phyloP scores from a whole-genome alignment of 1,140 invertebrate species.

The Dolichoris vasculosae region DNA sequence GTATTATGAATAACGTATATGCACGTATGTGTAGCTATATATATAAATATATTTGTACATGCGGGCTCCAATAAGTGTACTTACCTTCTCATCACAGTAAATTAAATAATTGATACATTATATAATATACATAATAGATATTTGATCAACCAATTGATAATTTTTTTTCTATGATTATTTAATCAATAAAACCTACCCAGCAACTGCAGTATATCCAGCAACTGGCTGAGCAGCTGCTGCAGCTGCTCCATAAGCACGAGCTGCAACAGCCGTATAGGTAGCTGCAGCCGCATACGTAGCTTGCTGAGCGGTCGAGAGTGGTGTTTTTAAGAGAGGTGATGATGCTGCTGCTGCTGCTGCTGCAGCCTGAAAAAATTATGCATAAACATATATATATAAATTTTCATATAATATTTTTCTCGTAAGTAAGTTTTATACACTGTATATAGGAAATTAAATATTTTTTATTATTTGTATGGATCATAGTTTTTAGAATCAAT shows the following conservation, averaged over 20 bases:
- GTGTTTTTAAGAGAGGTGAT: conserved; percentile 81
- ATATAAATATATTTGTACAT: no score
- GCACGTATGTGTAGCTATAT: no score
- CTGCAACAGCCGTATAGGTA: conserved; percentile 87
- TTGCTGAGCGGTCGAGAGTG: conserved; percentile 81
- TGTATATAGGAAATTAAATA: no score
- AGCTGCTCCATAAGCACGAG: conserved; percentile 81
- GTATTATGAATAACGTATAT: no score
- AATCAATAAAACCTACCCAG: conserved; percentile 77
- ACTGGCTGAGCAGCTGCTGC: conserved; percentile 82
- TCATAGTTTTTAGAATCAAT: no score
- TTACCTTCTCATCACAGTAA: no score
- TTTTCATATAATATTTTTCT: not conserved
- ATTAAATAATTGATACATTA: no score
- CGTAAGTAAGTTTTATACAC: no score
- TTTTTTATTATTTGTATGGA: no score
- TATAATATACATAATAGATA: no score
- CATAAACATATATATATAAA: conserved; percentile 56
- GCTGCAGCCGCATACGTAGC: conserved; percentile 88
- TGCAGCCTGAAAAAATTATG: conserved; percentile 75
- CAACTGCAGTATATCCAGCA: conserved; percentile 80
- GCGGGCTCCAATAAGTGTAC: no score
- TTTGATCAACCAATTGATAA: no score
- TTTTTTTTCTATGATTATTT: not conserved
- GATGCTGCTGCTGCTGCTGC: conserved; percentile 81